These are phyloP conservation scores for Mormyrus proboscirostris DNA, from an alignment of 2,797 vertebrate species.

Conservation along the genomic window DNA sequence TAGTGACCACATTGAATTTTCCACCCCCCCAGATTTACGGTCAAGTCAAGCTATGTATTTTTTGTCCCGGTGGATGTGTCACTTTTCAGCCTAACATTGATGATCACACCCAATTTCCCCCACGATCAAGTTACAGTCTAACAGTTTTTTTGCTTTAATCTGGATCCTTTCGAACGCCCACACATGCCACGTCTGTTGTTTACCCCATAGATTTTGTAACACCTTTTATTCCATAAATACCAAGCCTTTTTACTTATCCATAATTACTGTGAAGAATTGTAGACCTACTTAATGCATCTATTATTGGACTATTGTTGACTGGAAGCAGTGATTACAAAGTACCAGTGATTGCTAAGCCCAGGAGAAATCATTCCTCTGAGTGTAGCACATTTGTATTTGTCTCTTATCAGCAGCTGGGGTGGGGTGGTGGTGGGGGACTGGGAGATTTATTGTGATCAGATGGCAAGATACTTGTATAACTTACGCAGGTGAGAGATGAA, in stretches of 20 bases:
- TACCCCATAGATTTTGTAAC: slow-evolving; percentile 4
- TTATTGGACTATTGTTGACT: slow-evolving; percentile 3
- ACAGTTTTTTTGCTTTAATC: background rate
- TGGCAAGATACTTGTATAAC: background rate
- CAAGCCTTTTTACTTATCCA: background rate
- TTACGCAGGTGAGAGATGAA: background rate
- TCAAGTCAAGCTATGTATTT: background rate
- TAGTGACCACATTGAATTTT: background rate
- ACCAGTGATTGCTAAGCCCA: background rate
- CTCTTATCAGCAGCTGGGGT: background rate
- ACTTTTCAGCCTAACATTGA: background rate
- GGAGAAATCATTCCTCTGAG: background rate
- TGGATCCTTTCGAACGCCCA: background rate
- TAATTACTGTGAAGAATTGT: background rate
- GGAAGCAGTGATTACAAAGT: background rate
- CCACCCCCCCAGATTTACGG: background rate
- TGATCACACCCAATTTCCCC: background rate
- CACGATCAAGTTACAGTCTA: background rate
- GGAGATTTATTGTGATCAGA: background rate
- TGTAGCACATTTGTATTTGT: background rate
- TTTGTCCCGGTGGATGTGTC: background rate
- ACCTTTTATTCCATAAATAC: background rate
- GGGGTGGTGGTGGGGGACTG: background rate
- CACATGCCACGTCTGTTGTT: background rate
- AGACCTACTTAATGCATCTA: slow-evolving; percentile 4